phyloP scores from a whole-genome alignment of 2,888 invertebrate genomes.

The Rotaria sp. region DNA sequence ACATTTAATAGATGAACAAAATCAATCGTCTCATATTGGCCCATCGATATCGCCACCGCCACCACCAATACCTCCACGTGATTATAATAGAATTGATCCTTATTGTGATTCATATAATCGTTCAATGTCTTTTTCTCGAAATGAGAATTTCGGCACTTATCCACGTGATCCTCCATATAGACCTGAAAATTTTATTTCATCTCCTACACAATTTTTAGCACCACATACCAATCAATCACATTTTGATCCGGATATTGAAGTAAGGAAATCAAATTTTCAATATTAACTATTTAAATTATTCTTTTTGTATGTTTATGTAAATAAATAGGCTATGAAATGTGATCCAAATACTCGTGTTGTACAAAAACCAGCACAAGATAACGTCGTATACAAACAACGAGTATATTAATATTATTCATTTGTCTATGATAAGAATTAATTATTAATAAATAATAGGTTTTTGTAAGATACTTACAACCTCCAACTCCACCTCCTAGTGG shows the following conservation, averaged over 20 bases:
- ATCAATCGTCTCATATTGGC: not conserved
- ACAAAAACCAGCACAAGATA: not conserved
- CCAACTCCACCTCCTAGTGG: slow-evolving; percentile 12
- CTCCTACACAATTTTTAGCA: not conserved
- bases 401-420: not conserved
- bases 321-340: not conserved
- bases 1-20: not conserved
- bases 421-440: not conserved
- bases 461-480: slow-evolving; percentile 21
- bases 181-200: not conserved
- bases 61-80: not conserved
- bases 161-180: not conserved
- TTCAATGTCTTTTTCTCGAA: not conserved
- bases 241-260: not conserved
- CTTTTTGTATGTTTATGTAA: not conserved
- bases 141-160: not conserved
- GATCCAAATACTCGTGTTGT: slow-evolving; percentile 21
- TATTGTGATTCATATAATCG: not conserved
- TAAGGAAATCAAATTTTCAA: not conserved
- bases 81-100: not conserved
- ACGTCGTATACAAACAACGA: not conserved
- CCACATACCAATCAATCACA: not conserved
- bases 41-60: not conserved
- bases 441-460: not conserved
- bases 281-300: not conserved